These are phyloP conservation scores for Macrobrachium nipponense DNA, from an alignment of 1,140 invertebrate genomes.

Conservation along the genomic window DNA sequence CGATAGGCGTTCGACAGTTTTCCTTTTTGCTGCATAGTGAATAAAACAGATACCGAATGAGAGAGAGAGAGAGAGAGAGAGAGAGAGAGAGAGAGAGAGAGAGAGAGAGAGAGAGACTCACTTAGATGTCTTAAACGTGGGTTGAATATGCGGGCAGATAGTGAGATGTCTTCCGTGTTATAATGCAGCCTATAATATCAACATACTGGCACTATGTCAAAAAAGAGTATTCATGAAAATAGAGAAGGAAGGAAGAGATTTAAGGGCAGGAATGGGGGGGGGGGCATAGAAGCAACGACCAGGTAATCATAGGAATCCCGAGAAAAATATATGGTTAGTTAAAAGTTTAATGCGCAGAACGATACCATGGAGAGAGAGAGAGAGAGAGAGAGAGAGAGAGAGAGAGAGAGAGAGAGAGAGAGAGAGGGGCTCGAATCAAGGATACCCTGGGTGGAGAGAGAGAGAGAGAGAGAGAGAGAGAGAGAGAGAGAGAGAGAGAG, in stretches of 20 bases:
- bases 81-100: too few relatives aligned
- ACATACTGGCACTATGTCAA: too few relatives aligned
- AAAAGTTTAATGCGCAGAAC: neutral
- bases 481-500: neutral
- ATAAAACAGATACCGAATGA: too few relatives aligned
- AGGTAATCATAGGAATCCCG: neutral
- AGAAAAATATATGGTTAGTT: neutral
- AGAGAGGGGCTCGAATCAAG: neutral
- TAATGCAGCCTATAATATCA: too few relatives aligned
- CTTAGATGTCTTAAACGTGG: too few relatives aligned
- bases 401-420: neutral
- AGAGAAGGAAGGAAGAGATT: neutral
- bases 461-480: neutral
- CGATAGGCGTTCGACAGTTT: too few relatives aligned
- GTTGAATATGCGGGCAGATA: too few relatives aligned
- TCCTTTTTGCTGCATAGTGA: too few relatives aligned
- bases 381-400: neutral
- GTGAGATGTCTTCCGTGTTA: too few relatives aligned
- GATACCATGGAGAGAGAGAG: neutral
- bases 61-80: too few relatives aligned
- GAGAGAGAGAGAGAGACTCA: too few relatives aligned
- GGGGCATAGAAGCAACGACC: neutral
- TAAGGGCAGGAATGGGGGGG: neutral
- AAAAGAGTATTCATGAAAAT: too few relatives aligned
- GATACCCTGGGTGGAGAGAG: neutral